These are phyloP conservation scores for Platynereis dumerilii DNA, from an alignment of 2,888 invertebrate genomes.

Conservation along the genomic window DNA sequence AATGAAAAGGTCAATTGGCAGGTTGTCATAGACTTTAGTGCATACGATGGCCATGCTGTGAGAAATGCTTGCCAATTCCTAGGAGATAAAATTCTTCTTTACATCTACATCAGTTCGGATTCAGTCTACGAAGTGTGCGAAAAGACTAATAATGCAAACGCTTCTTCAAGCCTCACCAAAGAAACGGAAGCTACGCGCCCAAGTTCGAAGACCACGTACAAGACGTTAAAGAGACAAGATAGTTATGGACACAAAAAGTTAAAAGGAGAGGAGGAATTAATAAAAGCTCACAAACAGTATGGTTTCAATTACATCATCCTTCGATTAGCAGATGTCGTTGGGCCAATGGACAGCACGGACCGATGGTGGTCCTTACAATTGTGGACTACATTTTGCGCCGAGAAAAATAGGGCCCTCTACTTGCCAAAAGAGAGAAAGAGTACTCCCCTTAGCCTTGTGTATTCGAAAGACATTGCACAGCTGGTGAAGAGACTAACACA, in stretches of 20 bases:
- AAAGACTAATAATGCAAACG: conserved; percentile 38
- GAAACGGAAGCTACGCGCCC: conserved; percentile 63
- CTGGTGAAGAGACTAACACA: conserved; percentile 40
- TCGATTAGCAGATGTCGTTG: conserved; percentile 65
- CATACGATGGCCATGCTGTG: conserved; percentile 58
- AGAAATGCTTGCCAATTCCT: conserved; percentile 54
- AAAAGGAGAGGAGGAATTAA: conserved; percentile 58
- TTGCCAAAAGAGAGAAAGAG: conserved; percentile 49
- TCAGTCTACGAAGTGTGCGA: conserved; percentile 65
- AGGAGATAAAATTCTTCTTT: conserved; percentile 53
- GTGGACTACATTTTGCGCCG: conserved; percentile 58
- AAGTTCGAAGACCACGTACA: conserved; percentile 41
- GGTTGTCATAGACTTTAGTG: conserved; percentile 64
- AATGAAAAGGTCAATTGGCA: conserved; percentile 50
- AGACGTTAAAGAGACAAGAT: conserved; percentile 51
- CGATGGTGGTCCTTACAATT: conserved; percentile 65
- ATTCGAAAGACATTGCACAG: conserved; percentile 62
- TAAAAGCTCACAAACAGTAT: conserved; percentile 31
- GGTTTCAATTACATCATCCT: conserved; percentile 58
- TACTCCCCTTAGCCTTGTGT: conserved; percentile 60
- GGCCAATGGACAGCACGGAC: conserved; percentile 64
- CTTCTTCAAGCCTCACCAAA: conserved; percentile 26
- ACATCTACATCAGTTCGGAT: conserved; percentile 65
- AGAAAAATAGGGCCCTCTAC: conserved; percentile 46
- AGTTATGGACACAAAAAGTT: conserved; percentile 64